Evolutionary conservation across 1,140 invertebrate species (phyloP), one percentile per base, ranked within the genome.

Genomic region (Cepaea nemoralis): DNA sequence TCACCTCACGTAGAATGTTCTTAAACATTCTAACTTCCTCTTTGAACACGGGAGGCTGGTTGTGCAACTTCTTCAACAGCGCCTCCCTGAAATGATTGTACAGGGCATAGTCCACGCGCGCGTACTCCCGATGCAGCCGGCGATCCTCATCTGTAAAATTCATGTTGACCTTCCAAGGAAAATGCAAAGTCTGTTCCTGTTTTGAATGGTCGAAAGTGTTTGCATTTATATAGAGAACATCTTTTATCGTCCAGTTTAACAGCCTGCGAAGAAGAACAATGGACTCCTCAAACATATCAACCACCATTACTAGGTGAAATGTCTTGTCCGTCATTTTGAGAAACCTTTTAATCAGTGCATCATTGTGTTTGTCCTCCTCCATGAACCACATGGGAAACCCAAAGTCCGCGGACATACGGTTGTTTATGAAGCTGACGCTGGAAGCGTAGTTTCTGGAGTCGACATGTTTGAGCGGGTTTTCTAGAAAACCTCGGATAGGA

Each of bases 221-320:
- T 48, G 33, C 40, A 31, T 45, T 37, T 1, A 81, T 42, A 75
- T 87, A 90, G 0, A 91, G 76, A 2, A 93, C 85, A 71, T 92
- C 88, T 39, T 90, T 87, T 22, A 91, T 77, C 14, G 89, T 83
- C 93, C 93, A 93, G 70, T 90, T 91, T 71, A 93, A 90, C 6
- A 92, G 81, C 71, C 92, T 84, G 22, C 86, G 86, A 70, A 93
- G 81, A 10, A 93, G 83, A 59, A 93, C 86, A 50, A 93, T 84
- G 2, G 92, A 93, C 79, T 92, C 92, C 73, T 93, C 92, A 85
- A 93, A 91, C 50, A 89, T 85, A 81, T 93, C 92, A 1, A 91
- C 86, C 12, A 93, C 88, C 90, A 93, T 89, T 33, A 93, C 89
- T 14, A 93, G 87, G 81, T 92, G 87, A 83, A 93, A 93, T 19